phyloP scores from a whole-genome alignment of 2,888 invertebrate genomes.

The Drosophila neutralis region DNA sequence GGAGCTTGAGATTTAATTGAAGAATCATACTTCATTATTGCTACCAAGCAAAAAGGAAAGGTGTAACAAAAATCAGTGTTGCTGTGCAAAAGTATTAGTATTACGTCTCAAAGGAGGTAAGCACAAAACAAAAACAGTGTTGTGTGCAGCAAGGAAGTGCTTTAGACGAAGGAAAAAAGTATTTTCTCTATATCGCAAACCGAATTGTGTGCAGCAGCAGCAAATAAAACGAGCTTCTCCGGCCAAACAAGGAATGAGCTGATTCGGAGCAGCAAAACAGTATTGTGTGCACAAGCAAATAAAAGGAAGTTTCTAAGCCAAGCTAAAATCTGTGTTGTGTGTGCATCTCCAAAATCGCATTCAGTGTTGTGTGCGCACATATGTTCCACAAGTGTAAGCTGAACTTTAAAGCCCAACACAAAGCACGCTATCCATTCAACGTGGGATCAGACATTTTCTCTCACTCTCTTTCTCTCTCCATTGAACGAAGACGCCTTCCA shows the following conservation, averaged over 20 bases:
- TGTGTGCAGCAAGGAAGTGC: constrained; percentile 3
- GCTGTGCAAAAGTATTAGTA: constrained; percentile 1
- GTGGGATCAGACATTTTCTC: neutral
- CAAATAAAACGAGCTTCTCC: neutral
- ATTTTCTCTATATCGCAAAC: constrained; percentile 4
- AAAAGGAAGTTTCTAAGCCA: neutral
- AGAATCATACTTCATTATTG: neutral
- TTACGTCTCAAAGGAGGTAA: constrained; percentile 1
- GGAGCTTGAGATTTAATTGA: neutral
- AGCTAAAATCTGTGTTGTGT: neutral
- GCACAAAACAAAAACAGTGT: neutral
- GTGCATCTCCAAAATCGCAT: neutral
- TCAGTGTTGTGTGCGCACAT: neutral
- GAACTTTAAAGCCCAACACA: neutral
- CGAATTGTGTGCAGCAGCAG: constrained; percentile 12
- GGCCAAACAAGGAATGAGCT: neutral
- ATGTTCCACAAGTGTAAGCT: neutral
- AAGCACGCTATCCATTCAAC: neutral
- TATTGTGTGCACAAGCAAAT: constrained; percentile 9
- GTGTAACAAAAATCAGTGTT: neutral
- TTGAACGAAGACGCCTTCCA: constrained; percentile 2
- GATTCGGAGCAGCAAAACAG: neutral
- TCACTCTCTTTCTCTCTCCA: neutral
- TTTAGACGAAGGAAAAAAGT: neutral
- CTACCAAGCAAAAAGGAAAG: neutral